A percentile compares a stretch with the other conserved stretches of the same genome.
These are phyloP conservation scores for Hipposideros larvatus DNA, from an alignment of 2,797 vertebrate species.

Conservation along the genomic window DNA sequence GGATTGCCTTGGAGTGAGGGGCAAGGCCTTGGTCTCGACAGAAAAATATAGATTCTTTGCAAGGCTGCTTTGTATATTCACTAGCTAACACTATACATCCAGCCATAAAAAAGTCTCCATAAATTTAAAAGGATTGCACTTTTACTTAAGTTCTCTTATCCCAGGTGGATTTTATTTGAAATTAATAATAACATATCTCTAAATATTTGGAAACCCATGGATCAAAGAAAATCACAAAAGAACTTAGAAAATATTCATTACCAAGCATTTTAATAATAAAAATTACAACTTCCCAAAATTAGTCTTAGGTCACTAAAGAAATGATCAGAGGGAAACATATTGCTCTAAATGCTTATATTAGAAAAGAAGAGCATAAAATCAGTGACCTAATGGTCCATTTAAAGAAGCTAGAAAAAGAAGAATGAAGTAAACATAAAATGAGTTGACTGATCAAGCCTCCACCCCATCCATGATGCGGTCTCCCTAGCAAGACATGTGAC, in stretches of 20 bases:
- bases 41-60: neutral
- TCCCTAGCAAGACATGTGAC: too few relatives aligned
- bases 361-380: neutral
- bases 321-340: neutral
- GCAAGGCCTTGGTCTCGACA: neutral
- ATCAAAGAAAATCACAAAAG: neutral
- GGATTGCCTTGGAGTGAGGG: neutral
- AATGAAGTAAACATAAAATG: neutral
- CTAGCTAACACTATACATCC: neutral
- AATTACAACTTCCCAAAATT: neutral
- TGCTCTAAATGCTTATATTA: neutral
- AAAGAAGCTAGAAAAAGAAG: neutral
- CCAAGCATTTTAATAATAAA: neutral
- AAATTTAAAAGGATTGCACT: neutral
- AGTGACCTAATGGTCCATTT: neutral
- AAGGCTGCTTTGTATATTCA: neutral
- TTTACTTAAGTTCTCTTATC: neutral
- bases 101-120: neutral
- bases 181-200: neutral
- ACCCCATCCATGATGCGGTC: too few relatives aligned
- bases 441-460: neutral
- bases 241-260: constrained; percentile 13
- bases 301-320: neutral
- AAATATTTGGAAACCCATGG: constrained; percentile 24
- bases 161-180: neutral